Evolutionary conservation across 2,797 vertebrate species (phyloP).

Genomic region (Darevskia nairensis): DNA sequence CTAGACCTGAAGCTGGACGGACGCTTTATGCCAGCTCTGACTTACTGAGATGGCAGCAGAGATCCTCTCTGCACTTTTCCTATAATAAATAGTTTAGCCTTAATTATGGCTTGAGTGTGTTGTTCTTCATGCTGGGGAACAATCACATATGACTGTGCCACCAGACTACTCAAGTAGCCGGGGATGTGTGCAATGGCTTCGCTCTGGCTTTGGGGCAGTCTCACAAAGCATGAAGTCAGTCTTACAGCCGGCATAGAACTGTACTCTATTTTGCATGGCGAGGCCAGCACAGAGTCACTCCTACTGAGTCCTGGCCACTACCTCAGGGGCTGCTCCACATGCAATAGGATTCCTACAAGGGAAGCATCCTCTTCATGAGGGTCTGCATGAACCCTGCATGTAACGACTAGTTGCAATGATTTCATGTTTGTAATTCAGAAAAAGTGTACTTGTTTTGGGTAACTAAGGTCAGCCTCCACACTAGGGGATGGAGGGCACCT

Average conservation of each 20-base stretch:
- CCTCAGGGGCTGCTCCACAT: neutral
- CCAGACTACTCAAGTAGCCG: too few species aligned
- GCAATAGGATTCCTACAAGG: neutral
- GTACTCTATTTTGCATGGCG: accelerated
- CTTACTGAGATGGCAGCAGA: too few species aligned
- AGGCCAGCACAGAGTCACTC: neutral
- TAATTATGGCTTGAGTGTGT: too few species aligned
- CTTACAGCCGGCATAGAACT: neutral
- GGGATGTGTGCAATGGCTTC: too few species aligned
- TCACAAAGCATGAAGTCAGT: neutral
- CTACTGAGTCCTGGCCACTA: neutral
- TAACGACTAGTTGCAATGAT: neutral
- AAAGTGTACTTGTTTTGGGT: neutral
- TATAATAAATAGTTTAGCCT: too few species aligned
- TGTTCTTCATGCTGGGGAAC: too few species aligned
- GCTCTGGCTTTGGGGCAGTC: too few species aligned
- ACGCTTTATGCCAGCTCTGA: too few species aligned
- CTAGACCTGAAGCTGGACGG: too few species aligned
- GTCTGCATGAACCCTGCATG: neutral
- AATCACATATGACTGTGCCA: too few species aligned
- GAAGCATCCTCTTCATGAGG: neutral
- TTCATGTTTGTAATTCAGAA: neutral
- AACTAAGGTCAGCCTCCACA: neutral
- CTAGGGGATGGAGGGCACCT: neutral
- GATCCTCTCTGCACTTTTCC: too few species aligned